These are phyloP conservation scores for Gasterosteus nipponicus DNA, from an alignment of 2,113 vertebrate species.

Conservation along the genomic window DNA sequence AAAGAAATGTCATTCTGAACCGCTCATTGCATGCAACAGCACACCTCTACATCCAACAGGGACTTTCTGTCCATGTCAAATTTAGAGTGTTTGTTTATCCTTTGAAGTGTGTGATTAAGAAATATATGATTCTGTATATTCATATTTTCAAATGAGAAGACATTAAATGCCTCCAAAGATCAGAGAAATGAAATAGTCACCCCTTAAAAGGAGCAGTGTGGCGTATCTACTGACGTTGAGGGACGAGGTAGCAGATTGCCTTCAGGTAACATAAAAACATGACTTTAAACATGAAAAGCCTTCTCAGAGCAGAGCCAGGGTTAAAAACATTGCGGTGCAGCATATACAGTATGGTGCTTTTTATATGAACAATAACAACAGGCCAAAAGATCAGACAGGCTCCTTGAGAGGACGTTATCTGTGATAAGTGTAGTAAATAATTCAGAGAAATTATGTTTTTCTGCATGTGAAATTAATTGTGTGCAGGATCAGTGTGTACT, in stretches of 20 bases:
- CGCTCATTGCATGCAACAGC: conserved; percentile 9
- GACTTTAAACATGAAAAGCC: background rate
- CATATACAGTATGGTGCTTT: background rate
- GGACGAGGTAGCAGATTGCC: too few species aligned
- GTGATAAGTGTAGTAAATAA: too few species aligned
- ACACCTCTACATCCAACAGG: background rate
- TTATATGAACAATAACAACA: background rate
- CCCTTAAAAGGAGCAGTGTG: too few species aligned
- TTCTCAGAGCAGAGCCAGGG: background rate
- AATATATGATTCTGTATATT: background rate
- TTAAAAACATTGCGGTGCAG: background rate
- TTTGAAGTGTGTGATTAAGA: background rate
- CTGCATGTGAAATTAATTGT: too few species aligned
- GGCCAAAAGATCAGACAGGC: too few species aligned
- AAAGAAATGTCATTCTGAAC: conserved; percentile 7
- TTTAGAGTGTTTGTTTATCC: conserved; percentile 18
- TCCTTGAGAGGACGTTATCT: background rate
- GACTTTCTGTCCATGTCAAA: conserved; percentile 27
- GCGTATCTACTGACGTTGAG: too few species aligned
- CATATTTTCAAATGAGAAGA: background rate
- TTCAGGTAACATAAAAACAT: background rate
- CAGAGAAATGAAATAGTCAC: too few species aligned
- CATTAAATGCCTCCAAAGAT: background rate
- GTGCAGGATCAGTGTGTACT: too few species aligned
- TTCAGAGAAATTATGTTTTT: background rate